phyloP scores from a whole-genome alignment of 2,113 vertebrate species.

The Vidua macroura region DNA sequence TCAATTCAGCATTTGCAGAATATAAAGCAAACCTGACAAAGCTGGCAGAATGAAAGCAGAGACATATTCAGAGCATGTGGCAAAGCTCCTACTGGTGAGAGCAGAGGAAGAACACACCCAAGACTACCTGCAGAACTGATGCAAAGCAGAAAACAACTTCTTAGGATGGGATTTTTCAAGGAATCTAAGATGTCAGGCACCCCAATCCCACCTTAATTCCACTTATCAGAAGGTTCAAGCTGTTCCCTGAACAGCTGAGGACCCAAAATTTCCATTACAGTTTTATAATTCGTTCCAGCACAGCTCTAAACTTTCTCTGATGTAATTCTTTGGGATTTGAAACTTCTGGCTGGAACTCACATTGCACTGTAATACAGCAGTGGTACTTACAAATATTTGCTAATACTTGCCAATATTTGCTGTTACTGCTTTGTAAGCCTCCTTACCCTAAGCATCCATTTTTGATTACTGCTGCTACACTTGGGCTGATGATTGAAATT shows the following conservation, averaged over 20 bases:
- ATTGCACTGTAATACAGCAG: not conserved
- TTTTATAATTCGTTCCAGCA: not conserved
- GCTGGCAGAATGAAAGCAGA: not conserved
- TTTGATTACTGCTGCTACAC: not conserved
- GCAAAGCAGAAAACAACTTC: not conserved
- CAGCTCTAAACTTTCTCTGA: not conserved
- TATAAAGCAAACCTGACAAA: not conserved
- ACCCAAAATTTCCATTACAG: not conserved
- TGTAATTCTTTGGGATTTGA: not conserved
- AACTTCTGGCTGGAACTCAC: not conserved
- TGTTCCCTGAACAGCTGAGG: not conserved
- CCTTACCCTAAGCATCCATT: conserved; percentile 7
- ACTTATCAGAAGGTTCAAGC: not conserved
- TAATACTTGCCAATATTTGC: conserved; percentile 38
- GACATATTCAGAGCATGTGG: not conserved
- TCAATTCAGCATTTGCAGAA: not conserved
- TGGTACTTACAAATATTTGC: conserved; percentile 37
- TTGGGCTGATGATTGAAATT: conserved; percentile 19
- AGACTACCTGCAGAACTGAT: not conserved
- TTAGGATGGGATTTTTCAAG: not conserved
- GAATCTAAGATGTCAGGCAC: not conserved
- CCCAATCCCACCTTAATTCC: not conserved
- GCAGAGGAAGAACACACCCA: not conserved
- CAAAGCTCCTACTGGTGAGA: not conserved
- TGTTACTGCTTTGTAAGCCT: not conserved